phyloP scores from a whole-genome alignment of 2,888 invertebrate genomes.

The Diloba caeruleocephala region DNA sequence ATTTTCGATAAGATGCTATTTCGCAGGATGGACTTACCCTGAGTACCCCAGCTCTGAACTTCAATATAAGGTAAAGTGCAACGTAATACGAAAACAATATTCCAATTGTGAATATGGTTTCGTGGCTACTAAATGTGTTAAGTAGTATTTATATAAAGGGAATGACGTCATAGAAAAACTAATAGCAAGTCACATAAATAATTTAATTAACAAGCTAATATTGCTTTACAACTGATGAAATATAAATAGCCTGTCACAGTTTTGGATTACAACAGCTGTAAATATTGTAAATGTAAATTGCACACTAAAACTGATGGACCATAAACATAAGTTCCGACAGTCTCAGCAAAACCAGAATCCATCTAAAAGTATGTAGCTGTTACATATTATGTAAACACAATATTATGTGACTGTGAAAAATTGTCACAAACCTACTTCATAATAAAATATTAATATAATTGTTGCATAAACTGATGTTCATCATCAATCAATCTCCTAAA shows the following conservation, averaged over 20 bases:
- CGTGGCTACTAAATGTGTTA: not conserved
- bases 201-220: slow-evolving; percentile 46
- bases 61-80: slow-evolving; percentile 21
- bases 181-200: slow-evolving; percentile 41
- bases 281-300: slow-evolving; percentile 17
- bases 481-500: slow-evolving; percentile 25
- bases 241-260: slow-evolving; percentile 28
- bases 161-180: slow-evolving; percentile 45
- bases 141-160: not conserved
- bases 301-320: slow-evolving; percentile 15
- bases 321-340: not conserved
- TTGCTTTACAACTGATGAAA: slow-evolving; percentile 40
- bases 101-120: not conserved
- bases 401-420: slow-evolving; percentile 9
- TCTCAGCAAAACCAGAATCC: slow-evolving; percentile 3
- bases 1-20: too few species aligned
- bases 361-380: slow-evolving; percentile 9
- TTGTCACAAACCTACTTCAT: slow-evolving; percentile 9
- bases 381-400: slow-evolving; percentile 17
- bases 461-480: slow-evolving; percentile 13
- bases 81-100: slow-evolving; percentile 6
- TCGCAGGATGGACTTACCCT: too few species aligned
- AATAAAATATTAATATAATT: slow-evolving; percentile 3
- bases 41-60: too few species aligned
- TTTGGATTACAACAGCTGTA: slow-evolving; percentile 7